Evolutionary conservation across 2,888 invertebrate genomes (phyloP).

Genomic region (Tromatobia lineatoria): DNA sequence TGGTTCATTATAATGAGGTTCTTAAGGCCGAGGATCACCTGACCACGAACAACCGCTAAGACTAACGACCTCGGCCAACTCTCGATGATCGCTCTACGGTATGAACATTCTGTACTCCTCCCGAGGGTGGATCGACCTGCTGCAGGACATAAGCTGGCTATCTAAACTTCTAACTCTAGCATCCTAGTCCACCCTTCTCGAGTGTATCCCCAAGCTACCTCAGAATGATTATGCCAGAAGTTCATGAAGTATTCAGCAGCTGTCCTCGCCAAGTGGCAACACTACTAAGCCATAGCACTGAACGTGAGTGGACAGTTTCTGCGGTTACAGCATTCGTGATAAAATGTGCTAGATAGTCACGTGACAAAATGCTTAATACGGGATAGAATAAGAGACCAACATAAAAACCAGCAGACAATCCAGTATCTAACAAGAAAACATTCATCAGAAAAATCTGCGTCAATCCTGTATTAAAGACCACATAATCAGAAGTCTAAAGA

Average conservation of each 20-base stretch:
- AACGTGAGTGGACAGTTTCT: neutral
- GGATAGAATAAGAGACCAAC: neutral
- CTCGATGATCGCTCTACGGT: neutral
- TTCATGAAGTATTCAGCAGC: constrained; percentile 25
- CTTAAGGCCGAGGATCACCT: neutral
- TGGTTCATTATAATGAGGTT: neutral
- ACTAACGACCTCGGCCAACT: constrained; percentile 5
- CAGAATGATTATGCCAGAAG: constrained; percentile 19
- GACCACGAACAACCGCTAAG: neutral
- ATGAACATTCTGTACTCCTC: neutral
- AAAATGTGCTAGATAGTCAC: no score
- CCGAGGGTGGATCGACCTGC: constrained; percentile 23
- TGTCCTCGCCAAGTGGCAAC: constrained; percentile 7
- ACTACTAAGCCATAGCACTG: neutral
- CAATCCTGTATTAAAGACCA: no score
- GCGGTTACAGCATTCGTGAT: no score
- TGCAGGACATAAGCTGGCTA: constrained; percentile 14
- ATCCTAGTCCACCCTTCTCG: neutral
- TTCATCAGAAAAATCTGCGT: no score
- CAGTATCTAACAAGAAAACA: neutral
- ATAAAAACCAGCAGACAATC: neutral
- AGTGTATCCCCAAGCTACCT: neutral
- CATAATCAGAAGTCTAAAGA: no score
- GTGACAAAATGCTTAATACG: no score
- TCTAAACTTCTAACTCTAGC: neutral